Conservation (phyloP, 2,797 vertebrate species). For the Notolepis coatsorum region DNA sequence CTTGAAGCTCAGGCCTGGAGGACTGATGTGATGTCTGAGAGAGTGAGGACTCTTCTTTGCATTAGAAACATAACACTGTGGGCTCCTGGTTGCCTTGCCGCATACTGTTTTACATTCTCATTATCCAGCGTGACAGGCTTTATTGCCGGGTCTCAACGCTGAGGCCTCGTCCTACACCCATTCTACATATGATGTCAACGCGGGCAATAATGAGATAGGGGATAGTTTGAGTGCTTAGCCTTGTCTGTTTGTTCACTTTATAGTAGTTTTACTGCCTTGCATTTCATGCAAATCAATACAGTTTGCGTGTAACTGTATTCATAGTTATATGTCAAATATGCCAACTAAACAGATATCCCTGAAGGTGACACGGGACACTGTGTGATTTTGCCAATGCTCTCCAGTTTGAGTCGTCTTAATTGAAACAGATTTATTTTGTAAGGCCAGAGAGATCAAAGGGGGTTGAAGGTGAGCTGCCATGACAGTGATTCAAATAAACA, state of each 20-base stretch:
- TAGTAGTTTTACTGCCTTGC: slow-evolving; percentile 4
- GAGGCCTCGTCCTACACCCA: slow-evolving; percentile 76
- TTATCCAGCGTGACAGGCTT: slow-evolving; percentile 82
- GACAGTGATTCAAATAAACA: slow-evolving; percentile 82
- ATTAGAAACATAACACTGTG: slow-evolving; percentile 73
- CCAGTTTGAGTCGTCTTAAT: slow-evolving; percentile 44
- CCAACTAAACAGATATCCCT: slow-evolving; percentile 4
- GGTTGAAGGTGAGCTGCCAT: slow-evolving; percentile 55
- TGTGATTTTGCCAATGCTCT: neutral
- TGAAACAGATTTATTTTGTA: slow-evolving; percentile 57
- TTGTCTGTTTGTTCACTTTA: slow-evolving; percentile 48
- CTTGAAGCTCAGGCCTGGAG: slow-evolving; percentile 77
- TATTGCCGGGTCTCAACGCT: slow-evolving; percentile 75
- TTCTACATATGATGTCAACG: slow-evolving; percentile 77
- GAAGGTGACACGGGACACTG: slow-evolving; percentile 4
- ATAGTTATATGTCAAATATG: slow-evolving; percentile 35
- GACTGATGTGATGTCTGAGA: slow-evolving; percentile 76
- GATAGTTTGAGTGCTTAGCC: slow-evolving; percentile 75
- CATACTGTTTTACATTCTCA: slow-evolving; percentile 83
- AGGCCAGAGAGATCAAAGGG: slow-evolving; percentile 56
- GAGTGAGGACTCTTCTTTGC: slow-evolving; percentile 63
- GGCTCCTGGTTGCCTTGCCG: slow-evolving; percentile 71
- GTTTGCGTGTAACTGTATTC: slow-evolving; percentile 39
- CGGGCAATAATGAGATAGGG: slow-evolving; percentile 82
- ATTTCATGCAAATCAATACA: slow-evolving; percentile 32